Percentiles rank a stretch among this genome's conserved stretches.
Conservation (phyloP, 2,888 invertebrate species). For the Phengaris arion region DNA sequence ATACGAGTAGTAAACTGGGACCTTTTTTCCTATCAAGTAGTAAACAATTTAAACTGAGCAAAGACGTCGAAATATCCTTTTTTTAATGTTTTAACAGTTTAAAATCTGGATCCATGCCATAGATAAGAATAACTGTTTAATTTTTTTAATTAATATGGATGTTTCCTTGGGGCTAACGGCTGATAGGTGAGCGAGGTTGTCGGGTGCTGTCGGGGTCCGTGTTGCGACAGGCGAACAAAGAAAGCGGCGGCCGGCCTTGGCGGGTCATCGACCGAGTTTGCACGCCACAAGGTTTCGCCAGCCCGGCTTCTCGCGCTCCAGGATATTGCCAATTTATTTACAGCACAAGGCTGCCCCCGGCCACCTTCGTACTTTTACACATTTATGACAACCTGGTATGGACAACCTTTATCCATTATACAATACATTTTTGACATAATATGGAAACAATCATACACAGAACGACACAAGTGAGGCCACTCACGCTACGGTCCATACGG, state of each 20-base stretch:
- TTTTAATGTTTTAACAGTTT: no score
- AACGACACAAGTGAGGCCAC: no score
- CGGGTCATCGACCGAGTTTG: constrained; percentile 77
- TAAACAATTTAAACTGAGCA: not conserved
- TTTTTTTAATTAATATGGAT: constrained; percentile 22
- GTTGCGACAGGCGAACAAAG: constrained; percentile 76
- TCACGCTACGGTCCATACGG: no score
- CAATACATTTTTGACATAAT: not conserved
- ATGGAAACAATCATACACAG: not conserved
- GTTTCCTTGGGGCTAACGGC: constrained; percentile 41
- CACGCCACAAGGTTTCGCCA: constrained; percentile 79
- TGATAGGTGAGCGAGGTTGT: constrained; percentile 69
- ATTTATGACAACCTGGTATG: constrained; percentile 15
- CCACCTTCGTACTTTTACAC: constrained; percentile 67
- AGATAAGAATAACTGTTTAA: no score
- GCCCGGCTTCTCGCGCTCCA: constrained; percentile 76
- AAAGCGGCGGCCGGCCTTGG: constrained; percentile 75
- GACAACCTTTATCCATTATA: not conserved
- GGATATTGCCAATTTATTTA: constrained; percentile 76
- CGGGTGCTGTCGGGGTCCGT: constrained; percentile 45
- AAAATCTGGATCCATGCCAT: no score
- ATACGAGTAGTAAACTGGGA: no score
- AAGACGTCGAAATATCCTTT: no score
- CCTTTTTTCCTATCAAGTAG: no score
- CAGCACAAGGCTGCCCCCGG: constrained; percentile 71